Conservation (phyloP, 2,888 invertebrate genomes). For the Drosophila nr. medialis region DNA sequence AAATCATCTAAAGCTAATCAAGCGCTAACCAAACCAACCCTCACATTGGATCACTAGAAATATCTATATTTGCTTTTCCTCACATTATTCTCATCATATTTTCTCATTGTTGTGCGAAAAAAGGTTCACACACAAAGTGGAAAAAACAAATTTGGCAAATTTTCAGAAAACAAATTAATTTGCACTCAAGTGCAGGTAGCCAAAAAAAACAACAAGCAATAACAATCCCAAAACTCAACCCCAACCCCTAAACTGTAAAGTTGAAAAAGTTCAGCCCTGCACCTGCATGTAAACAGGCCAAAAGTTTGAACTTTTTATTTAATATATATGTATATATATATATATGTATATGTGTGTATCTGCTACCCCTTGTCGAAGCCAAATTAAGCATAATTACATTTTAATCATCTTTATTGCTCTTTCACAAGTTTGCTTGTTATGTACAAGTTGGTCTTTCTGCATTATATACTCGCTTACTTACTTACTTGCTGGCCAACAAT, state of each 20-base stretch:
- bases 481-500: constrained; percentile 48
- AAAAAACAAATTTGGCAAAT: constrained; percentile 64
- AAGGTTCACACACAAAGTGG: constrained; percentile 41
- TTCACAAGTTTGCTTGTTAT: constrained; percentile 79
- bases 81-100: constrained; percentile 41
- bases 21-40: constrained; percentile 15
- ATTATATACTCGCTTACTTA: constrained; percentile 49
- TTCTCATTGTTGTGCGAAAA: constrained; percentile 57
- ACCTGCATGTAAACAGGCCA: constrained; percentile 62
- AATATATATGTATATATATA: background rate
- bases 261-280: constrained; percentile 75
- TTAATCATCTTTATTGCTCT: constrained; percentile 83
- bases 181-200: constrained; percentile 61
- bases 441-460: constrained; percentile 56
- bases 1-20: constrained; percentile 53
- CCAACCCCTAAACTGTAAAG: constrained; percentile 47
- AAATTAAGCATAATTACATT: constrained; percentile 82
- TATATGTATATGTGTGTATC: background rate
- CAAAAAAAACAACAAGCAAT: background rate
- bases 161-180: constrained; percentile 76
- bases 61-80: constrained; percentile 17
- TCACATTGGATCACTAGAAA: background rate
- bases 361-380: constrained; percentile 51
- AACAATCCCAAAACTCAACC: background rate
- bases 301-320: constrained; percentile 28